Percentiles rank a stretch among this genome's conserved stretches.
Conservation (phyloP, 2,113 vertebrate species). For the Hemiscyllium ocellatum region DNA sequence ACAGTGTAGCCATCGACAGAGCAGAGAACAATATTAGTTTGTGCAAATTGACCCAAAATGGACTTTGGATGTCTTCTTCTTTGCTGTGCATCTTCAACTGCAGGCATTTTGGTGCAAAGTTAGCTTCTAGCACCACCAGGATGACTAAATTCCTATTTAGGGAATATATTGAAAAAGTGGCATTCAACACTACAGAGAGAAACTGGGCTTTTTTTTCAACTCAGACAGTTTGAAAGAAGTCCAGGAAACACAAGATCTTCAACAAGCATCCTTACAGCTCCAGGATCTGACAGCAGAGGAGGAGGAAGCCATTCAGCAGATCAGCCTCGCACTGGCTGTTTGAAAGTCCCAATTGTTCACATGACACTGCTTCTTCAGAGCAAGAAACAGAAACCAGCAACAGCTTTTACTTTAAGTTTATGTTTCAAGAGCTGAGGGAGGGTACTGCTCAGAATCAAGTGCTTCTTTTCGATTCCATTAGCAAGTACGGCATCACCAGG, state of each 20-base stretch:
- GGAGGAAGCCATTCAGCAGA: neutral
- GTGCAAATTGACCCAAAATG: neutral
- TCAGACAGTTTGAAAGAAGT: neutral
- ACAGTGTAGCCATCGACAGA: neutral
- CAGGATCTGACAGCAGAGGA: neutral
- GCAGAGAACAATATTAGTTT: neutral
- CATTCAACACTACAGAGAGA: neutral
- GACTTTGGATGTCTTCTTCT: neutral
- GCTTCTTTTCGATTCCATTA: neutral
- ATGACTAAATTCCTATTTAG: neutral
- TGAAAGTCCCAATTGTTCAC: neutral
- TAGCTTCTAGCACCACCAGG: neutral
- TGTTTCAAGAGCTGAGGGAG: neutral
- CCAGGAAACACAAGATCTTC: neutral
- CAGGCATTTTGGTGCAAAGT: neutral
- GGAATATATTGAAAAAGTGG: neutral
- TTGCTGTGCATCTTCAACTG: neutral
- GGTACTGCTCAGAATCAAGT: neutral
- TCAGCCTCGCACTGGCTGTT: neutral
- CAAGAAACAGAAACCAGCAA: too few species aligned
- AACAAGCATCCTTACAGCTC: neutral
- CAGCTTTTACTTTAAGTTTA: neutral
- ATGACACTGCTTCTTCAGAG: neutral
- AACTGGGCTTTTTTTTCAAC: neutral
- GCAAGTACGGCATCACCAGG: neutral